Percentiles rank a stretch among this genome's conserved stretches.
Evolutionary conservation across 2,113 vertebrate genomes (phyloP).

Genomic region (Xiphophorus couchianus): DNA sequence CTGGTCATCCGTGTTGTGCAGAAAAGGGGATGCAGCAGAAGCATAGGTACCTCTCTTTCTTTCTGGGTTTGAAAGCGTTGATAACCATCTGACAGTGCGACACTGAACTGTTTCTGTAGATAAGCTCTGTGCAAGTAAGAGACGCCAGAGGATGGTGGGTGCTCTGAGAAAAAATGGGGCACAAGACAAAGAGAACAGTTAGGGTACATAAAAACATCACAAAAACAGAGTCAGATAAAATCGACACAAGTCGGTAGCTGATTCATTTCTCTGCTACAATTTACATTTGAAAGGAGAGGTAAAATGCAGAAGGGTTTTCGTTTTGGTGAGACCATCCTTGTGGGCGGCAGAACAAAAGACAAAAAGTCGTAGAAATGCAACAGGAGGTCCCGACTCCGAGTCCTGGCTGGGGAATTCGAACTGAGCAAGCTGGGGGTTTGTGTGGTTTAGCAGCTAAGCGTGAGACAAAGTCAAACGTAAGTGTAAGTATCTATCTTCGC

Average conservation of each 20-base stretch:
- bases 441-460: conserved; percentile 37
- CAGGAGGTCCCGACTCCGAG: not conserved
- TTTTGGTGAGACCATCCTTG: not conserved
- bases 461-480: not conserved
- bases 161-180: not conserved
- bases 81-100: not conserved
- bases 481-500: not conserved
- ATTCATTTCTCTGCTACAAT: not conserved
- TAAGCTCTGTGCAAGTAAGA: conserved; percentile 3
- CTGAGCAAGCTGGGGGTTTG: conserved; percentile 15
- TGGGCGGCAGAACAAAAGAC: not conserved
- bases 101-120: not conserved
- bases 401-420: not conserved
- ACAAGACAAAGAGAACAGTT: not conserved
- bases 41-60: conserved; percentile 39
- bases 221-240: not conserved
- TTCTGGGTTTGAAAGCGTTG: not conserved
- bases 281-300: conserved; percentile 1
- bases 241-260: not conserved
- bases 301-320: not conserved
- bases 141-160: not conserved
- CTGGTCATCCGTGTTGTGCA: conserved; percentile 3
- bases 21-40: conserved; percentile 10
- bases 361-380: not conserved
- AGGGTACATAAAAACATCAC: not conserved